A percentile compares a stretch with the other conserved stretches of the same genome.
Conservation (phyloP, 2,888 invertebrate genomes). For the Thelaira solivaga region DNA sequence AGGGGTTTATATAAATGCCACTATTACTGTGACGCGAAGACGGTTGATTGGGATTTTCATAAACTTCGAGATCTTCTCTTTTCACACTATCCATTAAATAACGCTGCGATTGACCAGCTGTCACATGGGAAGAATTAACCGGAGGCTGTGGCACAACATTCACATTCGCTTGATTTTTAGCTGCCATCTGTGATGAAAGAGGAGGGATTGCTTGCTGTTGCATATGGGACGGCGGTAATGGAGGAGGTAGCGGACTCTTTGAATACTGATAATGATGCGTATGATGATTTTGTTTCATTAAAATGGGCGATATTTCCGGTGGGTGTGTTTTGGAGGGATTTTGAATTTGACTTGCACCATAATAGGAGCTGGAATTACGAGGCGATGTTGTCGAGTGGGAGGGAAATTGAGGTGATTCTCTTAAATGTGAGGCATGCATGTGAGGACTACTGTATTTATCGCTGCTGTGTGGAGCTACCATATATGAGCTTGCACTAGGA, state of each 20-base stretch:
- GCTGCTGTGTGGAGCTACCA: slow-evolving; percentile 28
- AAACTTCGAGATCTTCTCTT: slow-evolving; percentile 59
- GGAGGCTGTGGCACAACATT: slow-evolving; percentile 35
- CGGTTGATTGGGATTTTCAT: slow-evolving; percentile 49
- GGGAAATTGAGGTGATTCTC: slow-evolving; percentile 52
- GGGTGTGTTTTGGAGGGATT: slow-evolving; percentile 53
- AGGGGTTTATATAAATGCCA: slow-evolving; percentile 71
- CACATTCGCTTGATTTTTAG: slow-evolving; percentile 37
- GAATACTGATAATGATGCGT: slow-evolving; percentile 64
- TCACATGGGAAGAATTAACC: background rate
- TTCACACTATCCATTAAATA: slow-evolving; percentile 58
- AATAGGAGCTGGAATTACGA: slow-evolving; percentile 57
- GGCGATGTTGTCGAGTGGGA: slow-evolving; percentile 9
- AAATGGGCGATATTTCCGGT: slow-evolving; percentile 64
- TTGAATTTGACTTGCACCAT: slow-evolving; percentile 39
- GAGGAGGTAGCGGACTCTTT: slow-evolving; percentile 62
- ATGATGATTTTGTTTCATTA: slow-evolving; percentile 60
- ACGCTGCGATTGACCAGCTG: slow-evolving; percentile 27
- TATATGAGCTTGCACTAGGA: slow-evolving; percentile 49
- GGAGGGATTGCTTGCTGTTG: slow-evolving; percentile 48
- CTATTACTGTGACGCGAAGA: slow-evolving; percentile 51
- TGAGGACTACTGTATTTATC: slow-evolving; percentile 46
- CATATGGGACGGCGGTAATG: slow-evolving; percentile 52
- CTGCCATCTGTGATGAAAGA: slow-evolving; percentile 44
- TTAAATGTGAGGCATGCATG: slow-evolving; percentile 37